Evolutionary conservation across 2,113 vertebrate genomes (phyloP), one percentile per base, ranked within the genome.

Genomic region (Thomomys bottae): DNA sequence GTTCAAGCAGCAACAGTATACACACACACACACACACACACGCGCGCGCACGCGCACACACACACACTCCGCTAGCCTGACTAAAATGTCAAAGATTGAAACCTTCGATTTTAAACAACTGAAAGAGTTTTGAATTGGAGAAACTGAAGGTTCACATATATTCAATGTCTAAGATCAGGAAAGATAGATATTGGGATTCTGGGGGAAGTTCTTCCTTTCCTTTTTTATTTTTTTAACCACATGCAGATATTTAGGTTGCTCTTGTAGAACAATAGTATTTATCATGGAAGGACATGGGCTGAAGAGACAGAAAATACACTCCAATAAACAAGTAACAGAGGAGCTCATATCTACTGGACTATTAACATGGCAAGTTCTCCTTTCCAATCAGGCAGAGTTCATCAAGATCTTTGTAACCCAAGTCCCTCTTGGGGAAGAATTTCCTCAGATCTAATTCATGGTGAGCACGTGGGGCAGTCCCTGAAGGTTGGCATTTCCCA

Each of bases 91-190:
- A 68, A 73, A 79, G 23, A 87, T n/a, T 64, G 30, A 91, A 88
- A 76, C 61, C 15, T 75, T 88, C 81, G 40, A 71, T 87, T 72
- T 82, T 18, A 93, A 90, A 92, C 61, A 28, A 36, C 83, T 81
- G 81, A 20, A 20, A 30, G 63, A 78, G 76, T 78, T 91, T 59
- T 88, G 30, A 8, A 76, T 86, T 54, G 49, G 14, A 15, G 15
- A 54, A 54, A 54, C 49, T 54, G 12, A 26, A 75, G 79, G 75
- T 91, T 59, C 84, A 24, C 11, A 77, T 84, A 67, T 4, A 84
- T 76, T 89, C 1, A 0, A 24, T 64, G 64, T 87, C 40, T 77
- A 40, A 78, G 40, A 63, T 67, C 11, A 11, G 26, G 28, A 63
- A 17, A 54, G 3, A 87, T 36, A 76, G n/a, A 70, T 2, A 45